Percentiles rank a stretch among this genome's conserved stretches.
These are phyloP conservation scores for Sogatella furcifera DNA, from an alignment of 1,140 invertebrate genomes.

Conservation along the genomic window DNA sequence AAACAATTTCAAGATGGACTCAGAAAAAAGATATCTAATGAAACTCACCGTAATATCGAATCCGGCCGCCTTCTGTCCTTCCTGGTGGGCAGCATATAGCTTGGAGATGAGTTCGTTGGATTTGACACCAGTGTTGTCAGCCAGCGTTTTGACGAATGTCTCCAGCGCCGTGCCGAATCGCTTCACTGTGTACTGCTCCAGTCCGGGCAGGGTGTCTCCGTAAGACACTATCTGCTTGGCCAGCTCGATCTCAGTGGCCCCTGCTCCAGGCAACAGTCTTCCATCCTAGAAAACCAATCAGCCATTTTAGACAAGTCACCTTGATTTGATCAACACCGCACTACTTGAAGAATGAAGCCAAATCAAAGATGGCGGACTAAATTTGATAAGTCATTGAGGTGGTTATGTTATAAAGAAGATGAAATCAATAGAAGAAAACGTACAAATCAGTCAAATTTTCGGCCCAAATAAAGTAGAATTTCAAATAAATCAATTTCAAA, in stretches of 20 bases:
- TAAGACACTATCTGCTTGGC: slow-evolving; percentile 73
- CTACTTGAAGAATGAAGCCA: too few relatives aligned
- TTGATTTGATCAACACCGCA: too few relatives aligned
- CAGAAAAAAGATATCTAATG: not conserved
- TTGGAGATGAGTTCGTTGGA: slow-evolving; percentile 82
- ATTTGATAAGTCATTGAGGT: too few relatives aligned
- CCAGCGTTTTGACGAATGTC: slow-evolving; percentile 80
- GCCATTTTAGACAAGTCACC: too few relatives aligned
- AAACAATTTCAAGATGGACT: not conserved
- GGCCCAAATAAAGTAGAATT: too few relatives aligned
- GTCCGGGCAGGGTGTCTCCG: slow-evolving; percentile 82
- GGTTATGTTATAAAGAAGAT: too few relatives aligned
- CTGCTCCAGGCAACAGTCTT: slow-evolving; percentile 83
- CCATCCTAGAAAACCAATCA: slow-evolving; percentile 42
- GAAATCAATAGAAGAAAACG: too few relatives aligned
- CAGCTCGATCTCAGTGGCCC: slow-evolving; percentile 89
- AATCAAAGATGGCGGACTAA: too few relatives aligned
- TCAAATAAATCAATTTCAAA: too few relatives aligned
- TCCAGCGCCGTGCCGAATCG: slow-evolving; percentile 91
- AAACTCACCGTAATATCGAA: slow-evolving; percentile 72
- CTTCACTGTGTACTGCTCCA: slow-evolving; percentile 94
- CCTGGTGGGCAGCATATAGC: slow-evolving; percentile 83
- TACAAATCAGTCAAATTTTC: too few relatives aligned
- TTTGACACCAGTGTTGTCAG: slow-evolving; percentile 88
- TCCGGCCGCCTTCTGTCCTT: slow-evolving; percentile 72